Evolutionary conservation across 2,113 vertebrate genomes (phyloP), one percentile per base, ranked within the genome.

Genomic region (Oreochromis spilurus): DNA sequence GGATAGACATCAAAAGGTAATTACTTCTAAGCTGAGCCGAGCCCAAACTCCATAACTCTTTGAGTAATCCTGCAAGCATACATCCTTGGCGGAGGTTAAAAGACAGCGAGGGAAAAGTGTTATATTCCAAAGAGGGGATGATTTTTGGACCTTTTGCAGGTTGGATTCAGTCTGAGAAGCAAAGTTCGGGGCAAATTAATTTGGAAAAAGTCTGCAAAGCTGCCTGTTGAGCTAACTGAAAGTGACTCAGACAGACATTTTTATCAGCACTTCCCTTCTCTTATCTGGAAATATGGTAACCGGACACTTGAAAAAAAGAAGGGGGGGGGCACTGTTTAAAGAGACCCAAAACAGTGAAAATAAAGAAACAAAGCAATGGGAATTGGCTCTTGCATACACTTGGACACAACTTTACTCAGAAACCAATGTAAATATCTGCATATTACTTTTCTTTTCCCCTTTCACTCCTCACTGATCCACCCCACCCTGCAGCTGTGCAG

Each of bases 401-500:
- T 70, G 17, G 17, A 70, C 21, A 70, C 24, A 1, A 21, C 21
- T 65, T 48, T 62, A 72, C 83, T 77, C 79, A 45, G 13, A 80
- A 48, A 60, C 4, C 11, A 50, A 89, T 43, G 82, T 79, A 43
- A 87, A 83, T 87, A 17, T 2, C 5, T 75, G 31, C 84, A 79
- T 81, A 80, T 89, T 90, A 85, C 45, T 48, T 65, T 77, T 84
- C n/a, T 58, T 50, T 45, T 70, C 77, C 81, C 77, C 60, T 65
- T 87, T 65, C 67, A 70, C 65, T 78, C 50, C 55, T 36, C 77
- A 70, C 80, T 87, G 57, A 86, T 78, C 38, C 53, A 78, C 92
- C 87, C 83, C 94, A 91, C 93, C 92, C 95, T 88, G 89, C 94
- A 95, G 95, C 93, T 94, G 94, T 92, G 87, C 65, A 89, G 84